A percentile compares a stretch with the other conserved stretches of the same genome.
These are phyloP conservation scores for Periplaneta americana DNA, from an alignment of 1,140 invertebrate genomes.

Conservation along the genomic window DNA sequence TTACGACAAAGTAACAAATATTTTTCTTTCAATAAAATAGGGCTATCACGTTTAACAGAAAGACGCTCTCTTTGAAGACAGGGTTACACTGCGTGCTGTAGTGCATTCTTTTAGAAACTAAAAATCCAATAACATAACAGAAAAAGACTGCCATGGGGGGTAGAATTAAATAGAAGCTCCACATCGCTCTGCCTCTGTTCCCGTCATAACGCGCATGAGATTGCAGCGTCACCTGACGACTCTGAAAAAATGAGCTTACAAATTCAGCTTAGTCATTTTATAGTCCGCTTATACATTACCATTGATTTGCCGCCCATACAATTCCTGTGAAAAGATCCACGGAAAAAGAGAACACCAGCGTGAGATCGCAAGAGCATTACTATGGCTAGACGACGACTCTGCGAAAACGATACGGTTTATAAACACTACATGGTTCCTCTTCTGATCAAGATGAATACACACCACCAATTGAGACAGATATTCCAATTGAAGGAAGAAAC, in stretches of 20 bases:
- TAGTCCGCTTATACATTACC: neutral
- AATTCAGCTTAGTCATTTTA: neutral
- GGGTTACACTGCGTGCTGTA: too few relatives aligned
- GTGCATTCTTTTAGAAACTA: neutral
- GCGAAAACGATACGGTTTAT: neutral
- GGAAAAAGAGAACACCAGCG: neutral
- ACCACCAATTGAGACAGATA: too few relatives aligned
- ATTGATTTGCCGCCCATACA: neutral
- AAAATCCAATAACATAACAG: neutral
- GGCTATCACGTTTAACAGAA: too few relatives aligned
- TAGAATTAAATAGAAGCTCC: too few relatives aligned
- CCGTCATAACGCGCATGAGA: neutral
- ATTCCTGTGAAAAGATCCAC: neutral
- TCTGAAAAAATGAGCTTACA: neutral
- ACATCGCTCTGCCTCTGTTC: neutral
- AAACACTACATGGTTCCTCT: too few relatives aligned
- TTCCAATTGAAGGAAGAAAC: too few relatives aligned
- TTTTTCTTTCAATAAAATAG: too few relatives aligned
- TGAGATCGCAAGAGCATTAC: neutral
- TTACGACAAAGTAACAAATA: too few relatives aligned
- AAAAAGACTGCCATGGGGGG: neutral
- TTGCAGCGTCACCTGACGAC: neutral
- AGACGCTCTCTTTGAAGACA: too few relatives aligned
- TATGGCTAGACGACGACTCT: too few relatives aligned
- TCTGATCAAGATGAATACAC: too few relatives aligned